Base-by-base conservation (phyloP, 2,888 invertebrate species). In the Pollenia griseotomentosa region DNA sequence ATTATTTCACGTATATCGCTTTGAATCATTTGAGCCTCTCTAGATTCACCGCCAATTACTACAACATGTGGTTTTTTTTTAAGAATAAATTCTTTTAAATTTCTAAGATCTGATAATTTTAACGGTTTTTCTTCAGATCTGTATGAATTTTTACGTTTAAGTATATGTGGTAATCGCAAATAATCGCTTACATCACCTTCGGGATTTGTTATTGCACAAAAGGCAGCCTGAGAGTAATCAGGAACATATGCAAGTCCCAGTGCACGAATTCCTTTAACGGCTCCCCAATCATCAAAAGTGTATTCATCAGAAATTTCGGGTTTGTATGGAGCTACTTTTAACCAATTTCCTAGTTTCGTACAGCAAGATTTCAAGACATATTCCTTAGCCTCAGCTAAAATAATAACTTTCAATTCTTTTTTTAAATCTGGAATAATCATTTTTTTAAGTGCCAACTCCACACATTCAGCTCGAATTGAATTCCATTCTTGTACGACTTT, bases 401-500 rank as follows among this genome's bases (percentile, higher is more conserved):
- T 93, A 61, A 96, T 95, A 0, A 96, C 95, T 79, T 96, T 96
- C 9, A 99, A 93, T 93, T 99, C 99, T 88, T 97, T 96, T 86
- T 97, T 95, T 89, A 99, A 94, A 91, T 97, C 97, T 0, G 99
- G 99, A 91, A 98, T 96, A 6, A 99, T 96, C 92, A 98, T 96
- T 91, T 97, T 96, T 33, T 95, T 96, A 71, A 99, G 94, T 0
- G 99, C 98, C 86, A 97, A 94, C 90, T 97, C 97, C 0, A 99
- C 97, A 78, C 98, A 97, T 90, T 97, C 97, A 1, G 96, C 96
- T 57, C 99, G 95, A 71, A 99, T 92, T 2, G 96, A 95, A 94
- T 99, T 99, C 99, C 99, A 99, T 89, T 98, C 98, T 92, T 98
- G 97, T 0, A 98, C 98, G 88, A 96, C 96, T 89, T 97, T 97